Percentiles rank a stretch among this genome's conserved stretches.
These are phyloP conservation scores for Gisinianus flammeolus DNA, from an alignment of 2,888 invertebrate genomes.

Conservation along the genomic window DNA sequence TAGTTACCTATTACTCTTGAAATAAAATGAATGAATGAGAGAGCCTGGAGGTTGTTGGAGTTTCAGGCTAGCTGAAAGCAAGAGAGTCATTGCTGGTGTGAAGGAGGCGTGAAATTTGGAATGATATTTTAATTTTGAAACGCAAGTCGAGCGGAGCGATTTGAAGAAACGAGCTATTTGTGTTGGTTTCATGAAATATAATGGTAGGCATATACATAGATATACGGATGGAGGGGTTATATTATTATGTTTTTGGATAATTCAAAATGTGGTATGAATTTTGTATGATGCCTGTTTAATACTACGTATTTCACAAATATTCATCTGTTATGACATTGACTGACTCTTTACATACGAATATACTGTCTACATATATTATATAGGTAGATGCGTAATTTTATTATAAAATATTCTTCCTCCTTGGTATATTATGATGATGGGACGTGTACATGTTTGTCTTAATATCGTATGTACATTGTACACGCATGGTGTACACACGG, in stretches of 20 bases:
- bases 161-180: slow-evolving; percentile 29
- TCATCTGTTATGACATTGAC: background rate
- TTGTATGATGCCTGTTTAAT: background rate
- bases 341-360: background rate
- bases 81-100: slow-evolving; percentile 23
- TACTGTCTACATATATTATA: background rate
- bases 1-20: too few species aligned
- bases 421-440: background rate
- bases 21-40: background rate
- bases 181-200: slow-evolving; percentile 20
- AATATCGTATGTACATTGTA: background rate
- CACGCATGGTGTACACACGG: slow-evolving; percentile 2
- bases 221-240: background rate
- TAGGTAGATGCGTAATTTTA: background rate
- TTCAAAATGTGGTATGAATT: slow-evolving; percentile 19
- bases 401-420: background rate
- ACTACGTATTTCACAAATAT: background rate
- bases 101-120: slow-evolving; percentile 43
- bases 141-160: slow-evolving; percentile 25
- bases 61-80: background rate
- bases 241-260: background rate
- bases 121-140: slow-evolving; percentile 43
- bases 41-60: slow-evolving; percentile 7
- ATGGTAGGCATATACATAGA: background rate
- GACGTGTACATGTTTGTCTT: background rate